phyloP scores from a whole-genome alignment of 2,888 invertebrate species.

The Malacosoma neustria region DNA sequence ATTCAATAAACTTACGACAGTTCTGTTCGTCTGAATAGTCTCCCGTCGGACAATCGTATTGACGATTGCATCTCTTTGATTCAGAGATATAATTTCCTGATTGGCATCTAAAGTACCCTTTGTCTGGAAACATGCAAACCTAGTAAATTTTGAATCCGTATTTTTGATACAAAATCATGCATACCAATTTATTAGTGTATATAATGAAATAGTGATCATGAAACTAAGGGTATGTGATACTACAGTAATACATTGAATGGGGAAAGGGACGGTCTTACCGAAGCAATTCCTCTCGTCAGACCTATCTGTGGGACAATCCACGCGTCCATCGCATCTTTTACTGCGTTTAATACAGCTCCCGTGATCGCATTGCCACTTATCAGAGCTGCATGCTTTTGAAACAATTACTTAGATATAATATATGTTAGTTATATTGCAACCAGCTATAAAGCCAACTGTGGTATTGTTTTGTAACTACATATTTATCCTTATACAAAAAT shows the following conservation, averaged over 20 bases:
- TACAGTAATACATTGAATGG: neutral
- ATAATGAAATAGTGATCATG: neutral
- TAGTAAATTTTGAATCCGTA: constrained; percentile 7
- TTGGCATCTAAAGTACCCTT: constrained; percentile 78
- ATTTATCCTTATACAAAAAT: no score
- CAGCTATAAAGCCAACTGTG: constrained; percentile 8
- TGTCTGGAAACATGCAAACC: constrained; percentile 56
- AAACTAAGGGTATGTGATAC: neutral
- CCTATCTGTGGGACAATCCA: constrained; percentile 82
- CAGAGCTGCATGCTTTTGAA: constrained; percentile 77
- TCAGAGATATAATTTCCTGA: constrained; percentile 76
- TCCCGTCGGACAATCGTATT: constrained; percentile 76
- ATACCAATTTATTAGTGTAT: neutral
- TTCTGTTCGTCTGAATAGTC: constrained; percentile 85
- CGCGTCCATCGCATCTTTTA: constrained; percentile 78
- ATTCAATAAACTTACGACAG: constrained; percentile 84
- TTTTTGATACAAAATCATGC: neutral
- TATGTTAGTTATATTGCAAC: constrained; percentile 16
- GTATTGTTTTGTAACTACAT: constrained; percentile 18
- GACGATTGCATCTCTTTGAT: constrained; percentile 76
- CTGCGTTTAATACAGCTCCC: constrained; percentile 78
- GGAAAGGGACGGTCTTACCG: constrained; percentile 40
- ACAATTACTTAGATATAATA: constrained; percentile 14
- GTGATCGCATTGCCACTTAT: constrained; percentile 84
- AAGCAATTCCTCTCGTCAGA: constrained; percentile 84